These are phyloP conservation scores for Hyperoplus immaculatus DNA, from an alignment of 2,797 vertebrate species.

Conservation along the genomic window DNA sequence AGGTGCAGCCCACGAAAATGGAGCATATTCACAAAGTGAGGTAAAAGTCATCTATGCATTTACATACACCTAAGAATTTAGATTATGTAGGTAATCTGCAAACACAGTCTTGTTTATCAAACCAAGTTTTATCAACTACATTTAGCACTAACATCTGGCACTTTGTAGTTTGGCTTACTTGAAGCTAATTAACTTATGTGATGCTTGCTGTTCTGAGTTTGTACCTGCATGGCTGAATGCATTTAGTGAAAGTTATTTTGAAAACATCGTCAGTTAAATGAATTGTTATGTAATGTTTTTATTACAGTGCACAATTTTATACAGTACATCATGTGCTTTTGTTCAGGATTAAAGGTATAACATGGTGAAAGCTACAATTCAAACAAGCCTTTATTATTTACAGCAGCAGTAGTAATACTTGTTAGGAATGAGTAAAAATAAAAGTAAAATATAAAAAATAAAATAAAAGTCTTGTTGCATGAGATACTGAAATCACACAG, in stretches of 20 bases:
- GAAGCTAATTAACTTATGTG: too few species aligned
- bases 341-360: background rate
- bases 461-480: background rate
- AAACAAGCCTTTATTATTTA: background rate
- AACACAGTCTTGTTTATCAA: too few species aligned
- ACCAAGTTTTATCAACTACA: too few species aligned
- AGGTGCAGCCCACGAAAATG: conserved; percentile 16
- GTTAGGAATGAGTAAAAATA: background rate
- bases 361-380: background rate
- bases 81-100: background rate
- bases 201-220: too few species aligned
- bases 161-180: too few species aligned
- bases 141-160: too few species aligned
- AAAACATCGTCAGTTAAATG: too few species aligned
- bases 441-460: too few species aligned
- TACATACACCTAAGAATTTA: background rate
- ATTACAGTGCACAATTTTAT: background rate
- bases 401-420: background rate
- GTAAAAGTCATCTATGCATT: conserved; percentile 36
- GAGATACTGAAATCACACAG: background rate
- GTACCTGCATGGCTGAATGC: too few species aligned
- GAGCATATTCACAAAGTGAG: conserved; percentile 18
- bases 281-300: background rate
- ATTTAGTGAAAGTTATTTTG: too few species aligned
- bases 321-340: background rate